Conservation (phyloP, 1,140 invertebrate genomes). For the Brachionus manjavacas region DNA sequence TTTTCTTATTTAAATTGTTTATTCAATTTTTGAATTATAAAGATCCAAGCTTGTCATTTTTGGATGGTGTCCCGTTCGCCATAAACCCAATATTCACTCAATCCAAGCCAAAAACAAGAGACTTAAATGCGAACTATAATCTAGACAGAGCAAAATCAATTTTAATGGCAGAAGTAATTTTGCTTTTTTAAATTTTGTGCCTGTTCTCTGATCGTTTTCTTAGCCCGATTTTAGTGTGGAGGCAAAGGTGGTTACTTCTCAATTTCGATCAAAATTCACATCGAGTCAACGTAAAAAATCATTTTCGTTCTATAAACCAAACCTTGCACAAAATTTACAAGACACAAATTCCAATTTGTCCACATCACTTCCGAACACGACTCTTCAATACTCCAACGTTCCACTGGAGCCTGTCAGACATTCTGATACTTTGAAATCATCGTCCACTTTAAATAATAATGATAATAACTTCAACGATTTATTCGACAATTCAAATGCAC, state of each 20-base stretch:
- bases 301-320: neutral
- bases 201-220: neutral
- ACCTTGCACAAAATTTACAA: neutral
- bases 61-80: neutral
- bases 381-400: neutral
- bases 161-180: neutral
- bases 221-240: neutral
- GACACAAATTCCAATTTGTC: neutral
- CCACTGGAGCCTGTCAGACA: neutral
- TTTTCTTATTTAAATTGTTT: too few species aligned
- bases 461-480: neutral
- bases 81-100: neutral
- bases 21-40: neutral
- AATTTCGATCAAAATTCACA: conserved; percentile 6
- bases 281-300: neutral
- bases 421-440: neutral
- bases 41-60: neutral
- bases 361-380: neutral
- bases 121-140: neutral
- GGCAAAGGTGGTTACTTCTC: neutral
- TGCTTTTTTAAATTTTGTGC: neutral
- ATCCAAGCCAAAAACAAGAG: neutral
- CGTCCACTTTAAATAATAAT: neutral
- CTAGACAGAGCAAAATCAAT: neutral
- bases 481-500: neutral